Base-by-base conservation (phyloP, 2,797 vertebrate species). In the Halcyon badia region DNA sequence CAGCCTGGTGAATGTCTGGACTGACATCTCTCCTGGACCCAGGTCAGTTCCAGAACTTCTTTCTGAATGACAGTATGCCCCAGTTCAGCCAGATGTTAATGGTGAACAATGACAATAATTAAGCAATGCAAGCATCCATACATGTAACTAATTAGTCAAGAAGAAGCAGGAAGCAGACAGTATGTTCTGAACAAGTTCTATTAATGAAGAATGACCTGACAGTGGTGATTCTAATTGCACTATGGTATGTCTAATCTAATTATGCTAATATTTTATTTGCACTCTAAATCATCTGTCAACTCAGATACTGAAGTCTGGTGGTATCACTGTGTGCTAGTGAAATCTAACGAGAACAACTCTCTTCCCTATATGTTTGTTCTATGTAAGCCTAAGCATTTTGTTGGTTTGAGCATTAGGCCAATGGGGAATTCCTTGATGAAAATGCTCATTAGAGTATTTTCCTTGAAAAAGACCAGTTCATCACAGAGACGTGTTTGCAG, bases 261-360 rank as follows among this genome's bases (percentile, higher is more conserved):
- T 96, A 95, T 73, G 86, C 51, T 89, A 97, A 95, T 93, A 90
- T 81, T 80, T 90, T 95, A 92, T 94, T 90, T 93, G 89, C 66
- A 77, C 60, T 93, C 81, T 96, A 96, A 96, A 95, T 95, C 92
- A 87, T 92, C 33, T 94, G 83, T 95, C 88, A 93, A 64, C 22
- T 64, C 58, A 90, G 56, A 91, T 77, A 80, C 54, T 56, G 68
- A 93, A 93, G 87, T 93, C 90, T 92, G 51, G 42, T 82, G 46
- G 80, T 89, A 94, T 68, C 83, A 89, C 56, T 79, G 19, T 70
- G 73, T 20, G 86, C 46, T 80, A 79, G 35, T 33, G 70, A 72
- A 94, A 91, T 87, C 86, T 92, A 79, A 92, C 69, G 35, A 90
- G 39, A 71, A 90, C 58, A 82, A 90, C 51, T 84, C 71, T 91